Conservation (phyloP, 2,888 invertebrate genomes). For the Axea sp. region DNA sequence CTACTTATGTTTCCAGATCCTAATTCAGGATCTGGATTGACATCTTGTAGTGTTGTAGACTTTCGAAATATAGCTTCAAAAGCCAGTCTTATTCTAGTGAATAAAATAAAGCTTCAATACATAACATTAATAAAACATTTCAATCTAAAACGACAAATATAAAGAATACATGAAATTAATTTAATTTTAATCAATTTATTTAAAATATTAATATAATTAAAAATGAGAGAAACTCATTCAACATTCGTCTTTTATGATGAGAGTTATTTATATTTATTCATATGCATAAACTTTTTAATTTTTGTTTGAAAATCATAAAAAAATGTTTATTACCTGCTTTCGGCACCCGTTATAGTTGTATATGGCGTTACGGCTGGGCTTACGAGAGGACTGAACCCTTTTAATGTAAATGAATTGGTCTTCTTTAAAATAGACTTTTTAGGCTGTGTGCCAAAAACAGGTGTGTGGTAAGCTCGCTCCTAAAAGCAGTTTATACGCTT, state of each 20-base stretch:
- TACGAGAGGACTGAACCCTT: slow-evolving; percentile 82
- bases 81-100: slow-evolving; percentile 87
- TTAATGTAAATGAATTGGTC: slow-evolving; percentile 92
- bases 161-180: not conserved
- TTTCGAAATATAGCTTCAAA: slow-evolving; percentile 95
- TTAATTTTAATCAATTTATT: too few relatives aligned
- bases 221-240: too few relatives aligned
- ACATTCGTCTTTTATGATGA: too few relatives aligned
- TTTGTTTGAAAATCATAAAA: too few relatives aligned
- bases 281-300: too few relatives aligned
- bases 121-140: too few relatives aligned
- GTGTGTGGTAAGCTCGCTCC: slow-evolving; percentile 80
- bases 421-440: slow-evolving; percentile 96
- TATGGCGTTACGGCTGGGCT: slow-evolving; percentile 82
- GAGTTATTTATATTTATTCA: too few relatives aligned
- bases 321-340: slow-evolving; percentile 83
- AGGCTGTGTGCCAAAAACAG: slow-evolving; percentile 81
- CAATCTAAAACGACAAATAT: too few relatives aligned
- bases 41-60: slow-evolving; percentile 91
- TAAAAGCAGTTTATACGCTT: too few relatives aligned
- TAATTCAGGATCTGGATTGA: slow-evolving; percentile 84
- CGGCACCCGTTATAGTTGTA: slow-evolving; percentile 93
- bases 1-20: slow-evolving; percentile 76
- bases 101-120: not conserved
- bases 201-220: too few relatives aligned